Base-by-base conservation (phyloP, 2,797 vertebrate genomes). In the Enteromius paludinosus region DNA sequence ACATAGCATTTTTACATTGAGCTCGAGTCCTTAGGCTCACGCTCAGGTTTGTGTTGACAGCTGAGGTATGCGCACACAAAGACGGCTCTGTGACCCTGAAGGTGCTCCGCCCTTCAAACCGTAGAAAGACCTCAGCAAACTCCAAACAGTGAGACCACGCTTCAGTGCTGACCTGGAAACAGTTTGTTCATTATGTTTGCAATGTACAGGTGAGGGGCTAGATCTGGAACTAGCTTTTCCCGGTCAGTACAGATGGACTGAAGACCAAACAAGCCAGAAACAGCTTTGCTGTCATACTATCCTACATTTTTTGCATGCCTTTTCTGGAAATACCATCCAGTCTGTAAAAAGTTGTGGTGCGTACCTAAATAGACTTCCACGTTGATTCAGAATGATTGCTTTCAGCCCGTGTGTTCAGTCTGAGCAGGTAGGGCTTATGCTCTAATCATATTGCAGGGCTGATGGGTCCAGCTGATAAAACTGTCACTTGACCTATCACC, bases 31-130 rank as follows among this genome's bases (percentile, higher is more conserved):
- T 18, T 45, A 56, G 64, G 61, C 8, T 52, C 64, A 62, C 69
- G 38, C 10, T 28, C 28, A 23, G 69, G 69, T 56, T 59, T 64
- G 17, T 59, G 47, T 77, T 25, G 52, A 81, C 33, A 65, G 11
- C 20, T 73, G 72, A 87, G 89, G 85, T 89, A 90, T 89, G 81
- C 86, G 80, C 86, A 81, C 88, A 87, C 90, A 90, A 78, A 74
- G 71, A 79, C 30, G 52, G 78, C 80, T 84, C 71, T 86, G 56
- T 78, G 45, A 85, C 78, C 3, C 25, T 78, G 84, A n/a, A 78
- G 47, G 83, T 23, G 49, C 59, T 56, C 65, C 43, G 25, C 84
- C 76, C 33, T 56, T 54, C 6, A 18, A 68, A 78, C 47, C 78
- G 77, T 43, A 82, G 45, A 54, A 79, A 78, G 54, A 81, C 54